These are phyloP conservation scores for Pilophorus perplexus DNA, from an alignment of 2,888 invertebrate species.

Conservation along the genomic window DNA sequence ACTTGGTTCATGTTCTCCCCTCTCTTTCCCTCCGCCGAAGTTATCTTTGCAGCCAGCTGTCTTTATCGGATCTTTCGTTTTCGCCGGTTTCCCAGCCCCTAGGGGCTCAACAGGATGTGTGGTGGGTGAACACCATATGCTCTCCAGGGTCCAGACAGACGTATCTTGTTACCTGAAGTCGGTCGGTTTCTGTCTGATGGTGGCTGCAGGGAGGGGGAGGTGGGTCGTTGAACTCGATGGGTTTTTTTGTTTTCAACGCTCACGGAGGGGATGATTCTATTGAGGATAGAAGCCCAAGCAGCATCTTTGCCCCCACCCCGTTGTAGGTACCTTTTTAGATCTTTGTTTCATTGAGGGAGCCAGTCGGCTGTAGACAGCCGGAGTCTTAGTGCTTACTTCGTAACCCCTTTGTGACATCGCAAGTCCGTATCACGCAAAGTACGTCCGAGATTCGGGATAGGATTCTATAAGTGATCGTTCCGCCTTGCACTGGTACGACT, in stretches of 20 bases:
- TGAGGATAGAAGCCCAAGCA: conserved; percentile 6
- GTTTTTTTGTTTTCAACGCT: not conserved
- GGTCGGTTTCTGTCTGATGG: not conserved
- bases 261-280: too few relatives aligned
- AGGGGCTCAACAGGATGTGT: not conserved
- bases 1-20: too few relatives aligned
- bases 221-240: not conserved
- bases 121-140: not conserved
- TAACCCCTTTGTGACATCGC: too few relatives aligned
- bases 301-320: conserved; percentile 10
- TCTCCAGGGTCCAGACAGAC: not conserved
- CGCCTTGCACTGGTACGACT: too few relatives aligned
- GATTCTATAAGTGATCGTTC: too few relatives aligned
- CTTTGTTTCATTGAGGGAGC: conserved; percentile 17
- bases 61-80: too few relatives aligned
- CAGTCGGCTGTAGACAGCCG: too few relatives aligned
- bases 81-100: too few relatives aligned
- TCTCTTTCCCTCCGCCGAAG: not conserved
- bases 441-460: too few relatives aligned
- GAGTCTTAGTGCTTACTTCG: too few relatives aligned
- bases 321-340: not conserved
- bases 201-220: not conserved
- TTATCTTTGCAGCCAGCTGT: not conserved
- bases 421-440: too few relatives aligned
- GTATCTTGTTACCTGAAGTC: too few relatives aligned